phyloP scores from a whole-genome alignment of 2,113 vertebrate genomes.

The Carassius gibelio region DNA sequence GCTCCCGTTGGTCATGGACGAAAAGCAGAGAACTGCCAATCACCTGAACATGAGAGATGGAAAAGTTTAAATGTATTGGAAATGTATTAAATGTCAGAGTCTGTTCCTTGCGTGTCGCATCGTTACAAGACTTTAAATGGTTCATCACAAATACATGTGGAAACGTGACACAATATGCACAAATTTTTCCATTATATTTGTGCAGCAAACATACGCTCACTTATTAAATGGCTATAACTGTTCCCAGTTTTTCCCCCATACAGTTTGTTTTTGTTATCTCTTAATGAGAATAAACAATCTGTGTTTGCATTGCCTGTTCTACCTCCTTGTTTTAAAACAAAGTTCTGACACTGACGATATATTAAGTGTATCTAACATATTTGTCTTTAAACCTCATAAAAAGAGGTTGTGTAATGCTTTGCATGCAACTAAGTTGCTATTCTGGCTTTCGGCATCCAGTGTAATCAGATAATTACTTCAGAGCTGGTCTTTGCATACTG shows the following conservation, averaged over 20 bases:
- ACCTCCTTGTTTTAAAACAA: background rate
- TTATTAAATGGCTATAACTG: background rate
- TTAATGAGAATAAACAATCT: background rate
- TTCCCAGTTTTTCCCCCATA: background rate
- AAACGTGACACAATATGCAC: background rate
- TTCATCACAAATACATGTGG: background rate
- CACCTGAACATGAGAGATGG: constrained; percentile 75
- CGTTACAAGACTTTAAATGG: background rate
- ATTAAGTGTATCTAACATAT: background rate
- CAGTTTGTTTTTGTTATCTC: constrained; percentile 1
- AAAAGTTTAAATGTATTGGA: constrained; percentile 23
- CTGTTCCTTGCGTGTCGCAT: background rate
- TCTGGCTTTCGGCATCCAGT: background rate
- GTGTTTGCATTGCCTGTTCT: constrained; percentile 1
- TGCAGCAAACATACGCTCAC: constrained; percentile 8
- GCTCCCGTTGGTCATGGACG: constrained; percentile 90
- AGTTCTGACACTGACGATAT: background rate
- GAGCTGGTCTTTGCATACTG: background rate
- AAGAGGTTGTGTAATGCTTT: background rate
- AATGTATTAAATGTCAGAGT: background rate
- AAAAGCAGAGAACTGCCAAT: constrained; percentile 98
- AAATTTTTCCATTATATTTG: background rate
- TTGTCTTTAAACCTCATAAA: background rate
- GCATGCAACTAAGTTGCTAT: background rate
- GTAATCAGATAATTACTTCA: background rate